Evolutionary conservation across 2,797 vertebrate genomes (phyloP).

Genomic region (Ambastaia sidthimunki): DNA sequence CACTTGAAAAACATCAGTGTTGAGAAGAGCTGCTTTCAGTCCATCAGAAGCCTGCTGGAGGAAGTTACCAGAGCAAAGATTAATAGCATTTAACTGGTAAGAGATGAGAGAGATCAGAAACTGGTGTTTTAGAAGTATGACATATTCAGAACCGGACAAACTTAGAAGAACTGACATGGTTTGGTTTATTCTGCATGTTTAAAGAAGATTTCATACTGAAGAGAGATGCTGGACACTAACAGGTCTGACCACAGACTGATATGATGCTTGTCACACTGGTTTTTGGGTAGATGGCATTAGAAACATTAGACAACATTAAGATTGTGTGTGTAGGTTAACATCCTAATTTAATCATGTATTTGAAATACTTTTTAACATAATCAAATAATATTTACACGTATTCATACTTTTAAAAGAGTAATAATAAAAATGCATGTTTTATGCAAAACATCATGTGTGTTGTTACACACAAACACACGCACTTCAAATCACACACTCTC

Average conservation of each 20-base stretch:
- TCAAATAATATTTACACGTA: too few species aligned
- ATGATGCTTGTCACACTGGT: conserved; percentile 6
- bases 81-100: conserved; percentile 26
- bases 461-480: too few species aligned
- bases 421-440: not conserved
- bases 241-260: not conserved
- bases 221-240: too few species aligned
- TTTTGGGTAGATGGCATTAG: not conserved
- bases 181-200: too few species aligned
- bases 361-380: too few species aligned
- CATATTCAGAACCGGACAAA: too few species aligned
- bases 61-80: conserved; percentile 22
- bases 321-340: not conserved
- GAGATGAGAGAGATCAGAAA: not conserved
- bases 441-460: not conserved
- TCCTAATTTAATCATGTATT: too few species aligned
- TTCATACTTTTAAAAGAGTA: too few species aligned
- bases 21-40: not conserved
- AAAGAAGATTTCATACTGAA: too few species aligned
- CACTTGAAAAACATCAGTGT: not conserved
- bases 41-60: not conserved
- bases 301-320: not conserved
- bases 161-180: too few species aligned
- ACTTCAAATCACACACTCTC: too few species aligned
- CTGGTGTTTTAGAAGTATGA: not conserved